Evolutionary conservation across 2,113 vertebrate genomes (phyloP).

Genomic region (Alectura lathami): DNA sequence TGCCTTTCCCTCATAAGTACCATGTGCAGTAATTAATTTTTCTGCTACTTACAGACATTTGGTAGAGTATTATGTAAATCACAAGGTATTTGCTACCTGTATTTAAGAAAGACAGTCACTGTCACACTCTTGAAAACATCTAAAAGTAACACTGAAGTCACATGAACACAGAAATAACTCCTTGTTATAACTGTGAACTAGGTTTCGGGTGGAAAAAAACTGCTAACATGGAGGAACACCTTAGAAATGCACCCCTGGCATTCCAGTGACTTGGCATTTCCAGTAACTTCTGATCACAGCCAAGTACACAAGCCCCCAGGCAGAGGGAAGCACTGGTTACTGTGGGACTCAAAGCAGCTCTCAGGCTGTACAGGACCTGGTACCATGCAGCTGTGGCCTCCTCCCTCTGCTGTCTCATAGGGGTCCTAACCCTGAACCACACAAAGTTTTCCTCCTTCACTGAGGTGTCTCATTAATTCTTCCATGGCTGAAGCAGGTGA

Average conservation of each 20-base stretch:
- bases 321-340: not conserved
- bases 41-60: not conserved
- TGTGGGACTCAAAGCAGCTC: not conserved
- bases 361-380: not conserved
- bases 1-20: slow-evolving; percentile 23
- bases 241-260: not conserved
- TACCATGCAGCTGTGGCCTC: not conserved
- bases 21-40: slow-evolving; percentile 28
- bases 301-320: not conserved
- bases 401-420: not conserved
- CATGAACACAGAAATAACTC: not conserved
- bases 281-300: not conserved
- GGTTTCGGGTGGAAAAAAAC: not conserved
- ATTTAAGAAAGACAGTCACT: not conserved
- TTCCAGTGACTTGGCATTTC: not conserved
- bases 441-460: not conserved
- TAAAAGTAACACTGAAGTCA: not conserved
- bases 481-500: not conserved
- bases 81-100: not conserved
- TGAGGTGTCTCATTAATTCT: not conserved
- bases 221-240: not conserved
- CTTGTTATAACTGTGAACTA: not conserved
- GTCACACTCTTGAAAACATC: not conserved
- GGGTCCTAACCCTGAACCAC: not conserved
- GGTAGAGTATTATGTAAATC: not conserved